Conservation (phyloP, 1,140 invertebrate species). For the Pissodes strobi region DNA sequence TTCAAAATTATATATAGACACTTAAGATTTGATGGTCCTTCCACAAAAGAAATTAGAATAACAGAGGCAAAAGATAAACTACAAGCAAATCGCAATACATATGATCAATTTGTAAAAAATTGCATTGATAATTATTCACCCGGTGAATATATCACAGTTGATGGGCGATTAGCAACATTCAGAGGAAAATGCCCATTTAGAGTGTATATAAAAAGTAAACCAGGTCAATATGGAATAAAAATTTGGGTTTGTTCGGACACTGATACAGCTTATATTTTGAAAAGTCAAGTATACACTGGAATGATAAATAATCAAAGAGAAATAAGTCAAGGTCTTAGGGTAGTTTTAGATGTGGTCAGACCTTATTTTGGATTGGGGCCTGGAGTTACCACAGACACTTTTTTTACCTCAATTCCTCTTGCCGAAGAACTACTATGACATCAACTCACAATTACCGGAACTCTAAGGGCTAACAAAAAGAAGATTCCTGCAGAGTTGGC, state of each 20-base stretch:
- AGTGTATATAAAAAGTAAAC: constrained; percentile 22
- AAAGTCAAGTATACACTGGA: constrained; percentile 23
- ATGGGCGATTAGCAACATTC: constrained; percentile 18
- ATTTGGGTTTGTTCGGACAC: constrained; percentile 23
- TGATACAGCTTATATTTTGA: constrained; percentile 24
- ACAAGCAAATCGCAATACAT: too few species aligned
- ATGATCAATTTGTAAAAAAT: constrained; percentile 12
- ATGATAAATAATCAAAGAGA: constrained; percentile 2
- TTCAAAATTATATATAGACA: constrained; percentile 5
- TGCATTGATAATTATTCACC: constrained; percentile 20
- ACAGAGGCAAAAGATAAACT: constrained; percentile 4
- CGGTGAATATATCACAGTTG: constrained; percentile 16
- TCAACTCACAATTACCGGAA: constrained; percentile 22
- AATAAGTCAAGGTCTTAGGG: not conserved
- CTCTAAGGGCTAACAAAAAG: constrained; percentile 15
- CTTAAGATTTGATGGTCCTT: constrained; percentile 2
- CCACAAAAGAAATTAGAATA: not conserved
- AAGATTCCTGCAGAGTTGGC: constrained; percentile 11
- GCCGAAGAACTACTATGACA: constrained; percentile 8
- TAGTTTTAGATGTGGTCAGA: constrained; percentile 14
- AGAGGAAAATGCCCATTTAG: constrained; percentile 16
- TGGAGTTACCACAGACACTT: constrained; percentile 12
- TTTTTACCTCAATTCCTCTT: constrained; percentile 13
- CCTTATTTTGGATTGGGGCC: constrained; percentile 15
- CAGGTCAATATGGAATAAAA: constrained; percentile 21